Conservation (phyloP, 2,888 invertebrate species). For the Diarsia rubi region DNA sequence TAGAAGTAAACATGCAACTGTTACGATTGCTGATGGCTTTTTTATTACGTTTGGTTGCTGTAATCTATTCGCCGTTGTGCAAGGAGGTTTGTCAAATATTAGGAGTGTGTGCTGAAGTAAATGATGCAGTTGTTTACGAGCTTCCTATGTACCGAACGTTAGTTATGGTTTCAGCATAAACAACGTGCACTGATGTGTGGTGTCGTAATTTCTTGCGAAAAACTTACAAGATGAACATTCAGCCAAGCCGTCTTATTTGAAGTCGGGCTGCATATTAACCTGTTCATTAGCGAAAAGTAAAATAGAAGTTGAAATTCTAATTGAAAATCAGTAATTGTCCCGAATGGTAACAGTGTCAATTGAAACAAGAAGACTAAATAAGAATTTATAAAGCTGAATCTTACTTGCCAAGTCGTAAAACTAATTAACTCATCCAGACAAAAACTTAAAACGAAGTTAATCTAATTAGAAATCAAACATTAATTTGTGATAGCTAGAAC, state of each 20-base stretch:
- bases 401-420: background rate
- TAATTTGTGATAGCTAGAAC: conserved; percentile 43
- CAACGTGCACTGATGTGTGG: conserved; percentile 4
- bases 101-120: conserved; percentile 6
- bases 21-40: conserved; percentile 61
- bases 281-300: background rate
- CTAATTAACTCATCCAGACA: background rate
- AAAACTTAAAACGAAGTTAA: conserved; percentile 19
- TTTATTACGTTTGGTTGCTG: conserved; percentile 47
- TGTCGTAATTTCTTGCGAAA: conserved; percentile 20
- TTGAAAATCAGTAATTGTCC: background rate
- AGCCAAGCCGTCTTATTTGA: background rate
- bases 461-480: conserved; percentile 49
- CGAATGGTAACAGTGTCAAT: background rate
- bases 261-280: background rate
- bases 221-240: background rate
- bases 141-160: conserved; percentile 5
- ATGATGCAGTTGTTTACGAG: conserved; percentile 40
- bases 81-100: conserved; percentile 50
- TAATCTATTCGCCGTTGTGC: conserved; percentile 34
- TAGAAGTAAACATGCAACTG: conserved; percentile 74
- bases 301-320: background rate
- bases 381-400: conserved; percentile 7
- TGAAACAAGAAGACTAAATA: background rate
- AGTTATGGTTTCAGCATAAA: conserved; percentile 19